phyloP scores from a whole-genome alignment of 2,888 invertebrate genomes.

The Girardia tigrina region DNA sequence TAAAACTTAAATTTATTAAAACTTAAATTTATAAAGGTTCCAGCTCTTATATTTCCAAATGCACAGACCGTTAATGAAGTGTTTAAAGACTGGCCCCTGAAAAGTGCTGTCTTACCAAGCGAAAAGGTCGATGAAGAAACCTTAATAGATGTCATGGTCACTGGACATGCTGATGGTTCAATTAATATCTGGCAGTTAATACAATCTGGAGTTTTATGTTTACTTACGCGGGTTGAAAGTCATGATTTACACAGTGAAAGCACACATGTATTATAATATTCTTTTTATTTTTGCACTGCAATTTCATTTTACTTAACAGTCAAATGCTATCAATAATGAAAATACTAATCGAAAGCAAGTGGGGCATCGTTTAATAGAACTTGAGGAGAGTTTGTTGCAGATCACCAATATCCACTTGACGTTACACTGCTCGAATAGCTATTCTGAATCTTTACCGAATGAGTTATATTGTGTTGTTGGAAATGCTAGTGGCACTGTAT shows the following conservation, averaged over 20 bases:
- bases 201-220: not conserved
- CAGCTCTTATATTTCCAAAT: not conserved
- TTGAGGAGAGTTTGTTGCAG: not conserved
- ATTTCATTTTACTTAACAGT: not conserved
- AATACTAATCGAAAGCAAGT: not conserved
- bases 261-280: not conserved
- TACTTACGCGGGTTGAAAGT: not conserved
- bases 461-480: not conserved
- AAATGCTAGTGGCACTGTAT: not conserved
- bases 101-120: not conserved
- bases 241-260: not conserved
- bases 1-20: no score
- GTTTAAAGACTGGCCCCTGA: constrained; percentile 3
- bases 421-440: not conserved
- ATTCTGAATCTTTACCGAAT: not conserved
- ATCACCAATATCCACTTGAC: not conserved
- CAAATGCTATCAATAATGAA: not conserved
- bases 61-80: not conserved
- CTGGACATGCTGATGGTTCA: not conserved
- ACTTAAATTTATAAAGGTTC: not conserved
- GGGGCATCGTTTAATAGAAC: not conserved
- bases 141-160: not conserved
- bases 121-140: not conserved
- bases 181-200: not conserved
- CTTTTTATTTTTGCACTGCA: not conserved